Conservation (phyloP, 2,113 vertebrate species). For the Otolemur garnettii region DNA sequence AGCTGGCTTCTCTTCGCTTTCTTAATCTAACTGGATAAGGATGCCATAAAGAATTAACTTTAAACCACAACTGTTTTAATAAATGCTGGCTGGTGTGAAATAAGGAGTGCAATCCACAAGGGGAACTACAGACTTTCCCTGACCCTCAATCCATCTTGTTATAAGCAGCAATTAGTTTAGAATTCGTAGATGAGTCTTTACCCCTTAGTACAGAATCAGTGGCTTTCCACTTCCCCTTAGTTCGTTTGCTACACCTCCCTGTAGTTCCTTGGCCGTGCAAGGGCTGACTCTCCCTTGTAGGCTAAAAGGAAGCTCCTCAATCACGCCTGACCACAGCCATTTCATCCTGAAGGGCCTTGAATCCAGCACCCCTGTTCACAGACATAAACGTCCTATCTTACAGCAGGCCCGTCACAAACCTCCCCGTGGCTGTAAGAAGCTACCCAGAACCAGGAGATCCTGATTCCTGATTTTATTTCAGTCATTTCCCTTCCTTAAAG, state of each 20-base stretch:
- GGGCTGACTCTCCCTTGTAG: neutral
- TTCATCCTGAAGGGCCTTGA: neutral
- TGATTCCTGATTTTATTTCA: neutral
- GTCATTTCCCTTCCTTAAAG: neutral
- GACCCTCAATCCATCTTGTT: neutral
- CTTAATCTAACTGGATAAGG: neutral
- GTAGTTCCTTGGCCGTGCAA: neutral
- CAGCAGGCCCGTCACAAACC: neutral
- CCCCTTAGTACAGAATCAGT: neutral
- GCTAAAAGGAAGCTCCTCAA: neutral
- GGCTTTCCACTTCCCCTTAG: neutral
- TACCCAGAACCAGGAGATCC: neutral
- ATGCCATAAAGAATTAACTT: neutral
- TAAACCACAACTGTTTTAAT: neutral
- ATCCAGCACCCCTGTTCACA: neutral
- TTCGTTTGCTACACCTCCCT: neutral
- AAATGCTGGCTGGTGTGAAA: neutral
- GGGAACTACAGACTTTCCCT: neutral
- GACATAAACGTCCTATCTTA: neutral
- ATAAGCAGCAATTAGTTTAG: neutral
- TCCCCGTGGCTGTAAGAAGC: neutral
- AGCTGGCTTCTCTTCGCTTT: neutral
- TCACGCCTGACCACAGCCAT: neutral
- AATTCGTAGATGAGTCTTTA: neutral
- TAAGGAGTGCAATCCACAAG: neutral